phyloP scores from a whole-genome alignment of 2,797 vertebrate species.

The Anomalospiza imberbis region DNA sequence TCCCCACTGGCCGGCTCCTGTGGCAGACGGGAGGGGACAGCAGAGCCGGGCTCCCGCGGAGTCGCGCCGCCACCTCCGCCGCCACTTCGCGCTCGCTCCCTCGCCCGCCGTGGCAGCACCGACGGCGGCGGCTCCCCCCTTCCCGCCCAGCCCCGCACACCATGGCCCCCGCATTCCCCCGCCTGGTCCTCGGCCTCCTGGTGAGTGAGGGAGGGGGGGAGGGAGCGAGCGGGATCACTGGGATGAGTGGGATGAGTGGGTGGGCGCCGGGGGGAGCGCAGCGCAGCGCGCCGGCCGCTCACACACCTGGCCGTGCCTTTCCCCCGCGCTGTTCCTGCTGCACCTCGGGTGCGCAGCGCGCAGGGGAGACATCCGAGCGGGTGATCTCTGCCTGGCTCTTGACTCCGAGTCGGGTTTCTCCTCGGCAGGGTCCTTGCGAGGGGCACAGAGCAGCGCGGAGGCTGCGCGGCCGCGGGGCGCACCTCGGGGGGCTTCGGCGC shows the following conservation, averaged over 20 bases:
- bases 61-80: not conserved
- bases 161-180: constrained; percentile 41
- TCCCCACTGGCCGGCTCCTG: constrained; percentile 8
- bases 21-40: constrained; percentile 32
- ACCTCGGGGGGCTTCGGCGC: not conserved
- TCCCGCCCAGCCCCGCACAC: not conserved
- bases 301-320: not conserved
- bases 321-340: not conserved
- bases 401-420: fast-evolving
- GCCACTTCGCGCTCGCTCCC: not conserved
- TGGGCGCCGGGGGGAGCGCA: not conserved
- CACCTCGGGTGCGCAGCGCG: not conserved
- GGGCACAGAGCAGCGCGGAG: not conserved
- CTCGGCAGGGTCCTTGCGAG: not conserved
- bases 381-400: too few species aligned
- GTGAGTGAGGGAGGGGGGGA: constrained; percentile 47
- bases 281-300: not conserved
- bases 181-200: constrained; percentile 63
- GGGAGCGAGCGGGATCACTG: not conserved
- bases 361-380: too few species aligned
- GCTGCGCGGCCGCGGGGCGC: not conserved
- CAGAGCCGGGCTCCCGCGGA: not conserved
- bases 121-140: not conserved
- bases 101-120: not conserved
- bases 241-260: not conserved